Base-by-base conservation (phyloP, 2,113 vertebrate genomes). In the Cairina moschata region DNA sequence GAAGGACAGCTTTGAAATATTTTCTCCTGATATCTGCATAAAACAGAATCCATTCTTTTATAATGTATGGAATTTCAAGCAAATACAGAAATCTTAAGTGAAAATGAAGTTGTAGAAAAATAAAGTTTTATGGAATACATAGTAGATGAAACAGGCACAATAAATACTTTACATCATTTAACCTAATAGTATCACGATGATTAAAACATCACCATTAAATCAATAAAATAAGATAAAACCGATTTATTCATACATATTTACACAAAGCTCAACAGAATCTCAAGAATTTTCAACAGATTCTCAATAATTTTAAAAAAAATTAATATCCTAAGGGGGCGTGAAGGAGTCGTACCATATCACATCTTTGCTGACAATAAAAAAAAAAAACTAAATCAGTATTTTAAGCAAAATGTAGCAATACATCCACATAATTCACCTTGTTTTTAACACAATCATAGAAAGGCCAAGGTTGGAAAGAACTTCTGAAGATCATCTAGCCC, bases 181-280 rank as follows among this genome's bases (percentile, higher is more conserved):
- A 34, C 42, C 48, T 22, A 68, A 82, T 32, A 73, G 48, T 50
- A 28, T 54, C 81, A 76, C 32, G 90, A 87, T 68, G 78, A 94
- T 66, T 94, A 87, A 85, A 91, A 56, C 48, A 16, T 13, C 36
- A 44, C 92, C 79, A 96, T 78, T 82, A 79, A 78, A 73, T 62
- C 34, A 86, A 48, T 21, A 48, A 48, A 46, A 46, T 44, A 20
- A 46, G 21, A 21, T 21, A 48, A 46, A 46, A 46, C 7, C 34
- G n/a, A 87, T 66, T 93, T 91, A 79, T 82, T 75, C 34, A 22
- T 80, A 83, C 86, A 60, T 84, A 92, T 72, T 85, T 79, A 72
- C 50, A 83, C 34, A 29, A 13, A 67, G 46, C 86, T 90, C 91
- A 46, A 28, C 42, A 84, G 32, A 76, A 68, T 31, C 29, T 60